A percentile compares a stretch with the other conserved stretches of the same genome.
These are phyloP conservation scores for Camponotus fellah DNA, from an alignment of 2,888 invertebrate genomes.

Conservation along the genomic window DNA sequence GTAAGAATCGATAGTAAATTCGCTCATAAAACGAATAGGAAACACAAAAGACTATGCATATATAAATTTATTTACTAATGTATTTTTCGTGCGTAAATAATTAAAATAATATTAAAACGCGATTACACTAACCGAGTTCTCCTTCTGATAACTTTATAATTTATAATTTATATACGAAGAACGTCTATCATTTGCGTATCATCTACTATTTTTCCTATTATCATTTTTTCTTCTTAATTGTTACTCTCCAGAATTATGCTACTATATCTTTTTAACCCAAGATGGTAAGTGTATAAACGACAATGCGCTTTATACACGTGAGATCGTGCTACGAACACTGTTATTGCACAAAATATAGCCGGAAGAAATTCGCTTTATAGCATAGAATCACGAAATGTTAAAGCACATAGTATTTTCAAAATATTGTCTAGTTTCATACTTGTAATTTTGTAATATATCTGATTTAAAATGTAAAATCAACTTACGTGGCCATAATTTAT, in stretches of 20 bases:
- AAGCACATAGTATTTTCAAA: background rate
- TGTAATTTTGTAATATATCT: background rate
- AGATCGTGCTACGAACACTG: constrained; percentile 19
- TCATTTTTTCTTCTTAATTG: background rate
- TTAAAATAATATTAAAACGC: constrained; percentile 39
- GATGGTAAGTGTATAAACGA: constrained; percentile 13
- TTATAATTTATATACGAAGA: constrained; percentile 12
- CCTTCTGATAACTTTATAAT: constrained; percentile 38
- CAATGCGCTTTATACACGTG: constrained; percentile 34
- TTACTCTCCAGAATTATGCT: background rate
- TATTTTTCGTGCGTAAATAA: background rate
- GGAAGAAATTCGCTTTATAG: constrained; percentile 19
- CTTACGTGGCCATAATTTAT: background rate
- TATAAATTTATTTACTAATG: background rate
- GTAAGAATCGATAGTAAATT: background rate
- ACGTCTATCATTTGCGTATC: constrained; percentile 27
- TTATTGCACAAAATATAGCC: constrained; percentile 16
- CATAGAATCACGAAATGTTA: constrained; percentile 6
- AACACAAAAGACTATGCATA: background rate
- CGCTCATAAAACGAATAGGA: background rate
- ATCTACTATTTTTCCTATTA: background rate
- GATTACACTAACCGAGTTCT: constrained; percentile 30
- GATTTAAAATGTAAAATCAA: background rate
- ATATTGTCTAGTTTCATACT: background rate
- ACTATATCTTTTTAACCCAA: constrained; percentile 48